A percentile compares a stretch with the other conserved stretches of the same genome.
Evolutionary conservation across 1,140 invertebrate genomes (phyloP).

Genomic region (fruit fly (Drosophila melanogaster)): Release_6_plus_ISO1_MT NT_033779.5:802001-802500

Average conservation of each 20-base stretch:
- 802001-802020: not conserved
- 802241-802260: not conserved
- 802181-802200: not conserved
- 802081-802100: slow-evolving; percentile 63
- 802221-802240: slow-evolving; percentile 9
- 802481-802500: not conserved
- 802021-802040: not conserved
- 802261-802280: slow-evolving; percentile 31
- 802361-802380: slow-evolving; percentile 25
- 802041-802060: slow-evolving; percentile 26
- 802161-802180: not conserved
- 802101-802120: slow-evolving; percentile 82
- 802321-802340: not conserved
- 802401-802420: not conserved
- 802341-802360: slow-evolving; percentile 36
- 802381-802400: slow-evolving; percentile 19
- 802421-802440: slow-evolving; percentile 9
- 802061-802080: slow-evolving; percentile 34
- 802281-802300: slow-evolving; percentile 19
- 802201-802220: slow-evolving; percentile 16
- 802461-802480: not conserved
- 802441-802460: slow-evolving; percentile 9
- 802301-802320: slow-evolving; percentile 40
- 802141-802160: slow-evolving; percentile 63
- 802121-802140: slow-evolving; percentile 81